Evolutionary conservation across 2,888 invertebrate species (phyloP), one percentile per base, ranked within the genome.

Genomic region (Siphonodentalium dalli): DNA sequence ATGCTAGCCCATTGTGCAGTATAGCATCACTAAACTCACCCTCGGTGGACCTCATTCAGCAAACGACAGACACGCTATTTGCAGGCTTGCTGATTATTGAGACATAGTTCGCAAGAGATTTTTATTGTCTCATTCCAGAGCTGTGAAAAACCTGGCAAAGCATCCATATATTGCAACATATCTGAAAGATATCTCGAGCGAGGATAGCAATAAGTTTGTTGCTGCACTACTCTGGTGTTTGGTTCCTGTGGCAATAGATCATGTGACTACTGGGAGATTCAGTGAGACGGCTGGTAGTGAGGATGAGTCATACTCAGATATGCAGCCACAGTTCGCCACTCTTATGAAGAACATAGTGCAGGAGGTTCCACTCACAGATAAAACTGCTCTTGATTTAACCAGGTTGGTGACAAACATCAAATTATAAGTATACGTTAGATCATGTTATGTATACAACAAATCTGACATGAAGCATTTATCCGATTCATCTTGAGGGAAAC

Each of bases 221-320:
- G 18, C 46, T 1, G 56, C 63, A 21, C 64, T 75, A 29, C 60
- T 78, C 27, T 37, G 58, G n/a, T 50, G 52, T 11, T 66, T 79
- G 40, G 59, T 76, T 3, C 72, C 74, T 7, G 69, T 65, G 18
- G 75, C 74, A 6, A 61, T 78, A 35, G 69, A 64, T 38, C 58
- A 65, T 46, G 52, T 66, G 9, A 58, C 55, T 21, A 49, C 53
- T 28, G 57, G 58, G 39, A 63, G 58, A 35, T 59, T 63, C 9
- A 66, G 66, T 47, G n/a, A n/a, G n/a, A 71, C 69, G 45, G 69
- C 69, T 37, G 71, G 70, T 31, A 67, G 68, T 45, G 73, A 68
- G 26, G 71, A 67, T 2, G 71, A 72, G 13, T 66, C 66, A 21
- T 65, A 63, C 8, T 35, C n/a, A n/a, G n/a, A 54, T 6, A 31